Percentiles rank a stretch among this genome's conserved stretches.
Conservation (phyloP, 1,140 invertebrate genomes). For the Cherax destructor region DNA sequence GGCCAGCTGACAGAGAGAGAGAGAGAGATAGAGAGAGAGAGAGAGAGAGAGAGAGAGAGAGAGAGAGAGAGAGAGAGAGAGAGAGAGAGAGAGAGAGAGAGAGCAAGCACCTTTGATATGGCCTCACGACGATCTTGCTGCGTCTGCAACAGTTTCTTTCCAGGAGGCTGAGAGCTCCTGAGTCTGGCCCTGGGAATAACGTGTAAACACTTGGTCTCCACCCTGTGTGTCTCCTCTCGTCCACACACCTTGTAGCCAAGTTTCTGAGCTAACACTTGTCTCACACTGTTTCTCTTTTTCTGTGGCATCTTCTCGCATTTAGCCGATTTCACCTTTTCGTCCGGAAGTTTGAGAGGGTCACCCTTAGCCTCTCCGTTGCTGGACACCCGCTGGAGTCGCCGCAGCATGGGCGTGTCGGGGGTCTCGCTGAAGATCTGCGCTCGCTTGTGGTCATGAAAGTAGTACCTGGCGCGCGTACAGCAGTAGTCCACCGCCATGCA, state of each 20-base stretch:
- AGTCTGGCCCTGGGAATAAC: conserved; percentile 50
- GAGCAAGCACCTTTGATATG: not conserved
- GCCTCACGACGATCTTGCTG: not conserved
- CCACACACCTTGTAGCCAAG: not conserved
- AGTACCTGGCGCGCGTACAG: conserved; percentile 27
- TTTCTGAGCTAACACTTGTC: not conserved
- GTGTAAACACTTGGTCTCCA: not conserved
- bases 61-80: conserved; percentile 9
- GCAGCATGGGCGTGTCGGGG: conserved; percentile 34
- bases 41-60: not conserved
- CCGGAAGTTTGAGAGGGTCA: not conserved
- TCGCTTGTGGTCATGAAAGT: conserved; percentile 11
- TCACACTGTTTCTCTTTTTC: conserved; percentile 14
- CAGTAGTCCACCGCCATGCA: conserved; percentile 48
- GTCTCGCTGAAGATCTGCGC: conserved; percentile 42
- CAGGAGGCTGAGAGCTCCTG: not conserved
- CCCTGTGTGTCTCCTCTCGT: not conserved
- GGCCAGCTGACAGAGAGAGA: not conserved
- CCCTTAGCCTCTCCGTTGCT: conserved; percentile 34
- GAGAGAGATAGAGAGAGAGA: not conserved
- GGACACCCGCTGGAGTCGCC: conserved; percentile 44
- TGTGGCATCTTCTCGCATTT: not conserved
- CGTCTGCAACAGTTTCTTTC: not conserved
- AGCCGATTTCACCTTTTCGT: not conserved
- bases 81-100: not conserved